Conservation (phyloP, 2,113 vertebrate species). For the Rissa tridactyla region DNA sequence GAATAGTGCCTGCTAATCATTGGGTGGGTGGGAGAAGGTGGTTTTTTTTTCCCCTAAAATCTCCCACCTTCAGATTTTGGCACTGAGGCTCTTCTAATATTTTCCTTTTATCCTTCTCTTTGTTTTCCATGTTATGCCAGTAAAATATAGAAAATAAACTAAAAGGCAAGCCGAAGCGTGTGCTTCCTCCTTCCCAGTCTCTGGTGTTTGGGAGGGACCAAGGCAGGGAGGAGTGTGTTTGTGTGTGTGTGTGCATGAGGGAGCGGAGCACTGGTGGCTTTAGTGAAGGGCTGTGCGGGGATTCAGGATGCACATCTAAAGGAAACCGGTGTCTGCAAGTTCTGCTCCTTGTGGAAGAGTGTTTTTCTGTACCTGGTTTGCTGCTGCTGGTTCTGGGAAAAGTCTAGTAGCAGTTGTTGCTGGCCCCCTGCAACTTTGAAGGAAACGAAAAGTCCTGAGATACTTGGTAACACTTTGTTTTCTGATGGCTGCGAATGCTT, state of each 20-base stretch:
- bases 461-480: background rate
- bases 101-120: background rate
- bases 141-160: background rate
- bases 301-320: background rate
- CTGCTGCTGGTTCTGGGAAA: background rate
- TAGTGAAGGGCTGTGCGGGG: background rate
- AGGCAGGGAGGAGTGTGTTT: background rate
- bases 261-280: background rate
- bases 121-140: background rate
- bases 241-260: background rate
- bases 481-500: background rate
- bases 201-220: accelerated
- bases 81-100: background rate
- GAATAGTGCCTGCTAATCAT: background rate
- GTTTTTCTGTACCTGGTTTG: background rate
- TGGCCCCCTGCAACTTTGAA: background rate
- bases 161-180: accelerated
- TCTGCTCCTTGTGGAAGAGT: background rate
- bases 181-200: accelerated
- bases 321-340: accelerated
- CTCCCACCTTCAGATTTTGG: background rate
- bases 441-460: background rate
- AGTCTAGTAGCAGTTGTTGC: background rate
- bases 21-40: accelerated
- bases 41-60: background rate